These are phyloP conservation scores for Heteromurus nitidus DNA, from an alignment of 2,888 invertebrate genomes.

Conservation along the genomic window DNA sequence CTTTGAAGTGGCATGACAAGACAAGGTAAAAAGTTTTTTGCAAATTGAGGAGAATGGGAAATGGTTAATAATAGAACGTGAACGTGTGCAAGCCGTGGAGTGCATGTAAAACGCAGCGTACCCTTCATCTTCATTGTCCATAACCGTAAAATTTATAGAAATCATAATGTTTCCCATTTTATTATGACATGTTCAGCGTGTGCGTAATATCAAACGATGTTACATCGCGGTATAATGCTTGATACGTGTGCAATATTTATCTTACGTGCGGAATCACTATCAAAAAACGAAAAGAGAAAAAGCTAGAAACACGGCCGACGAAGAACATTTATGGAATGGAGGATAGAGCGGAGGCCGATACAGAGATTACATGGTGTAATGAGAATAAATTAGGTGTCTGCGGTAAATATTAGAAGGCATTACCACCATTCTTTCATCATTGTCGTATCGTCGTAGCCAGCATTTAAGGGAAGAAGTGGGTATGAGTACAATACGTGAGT, in stretches of 20 bases:
- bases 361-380: conserved; percentile 39
- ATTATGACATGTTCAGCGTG: conserved; percentile 43
- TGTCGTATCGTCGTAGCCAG: neutral
- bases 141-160: conserved; percentile 41
- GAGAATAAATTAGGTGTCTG: conserved; percentile 41
- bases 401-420: conserved; percentile 9
- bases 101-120: neutral
- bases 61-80: conserved; percentile 34
- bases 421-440: conserved; percentile 10
- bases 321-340: too few relatives aligned
- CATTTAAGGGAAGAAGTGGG: neutral
- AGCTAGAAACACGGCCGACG: neutral
- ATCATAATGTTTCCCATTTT: conserved; percentile 43
- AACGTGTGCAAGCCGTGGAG: neutral
- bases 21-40: conserved; percentile 39
- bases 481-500: conserved; percentile 9
- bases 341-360: conserved; percentile 26
- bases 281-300: neutral
- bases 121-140: conserved; percentile 35
- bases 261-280: neutral
- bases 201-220: conserved; percentile 13
- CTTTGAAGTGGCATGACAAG: conserved; percentile 36
- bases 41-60: conserved; percentile 44
- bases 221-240: neutral
- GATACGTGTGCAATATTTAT: neutral